Evolutionary conservation across 1,140 invertebrate species (phyloP).

Genomic region (Bombyx mandarina): DNA sequence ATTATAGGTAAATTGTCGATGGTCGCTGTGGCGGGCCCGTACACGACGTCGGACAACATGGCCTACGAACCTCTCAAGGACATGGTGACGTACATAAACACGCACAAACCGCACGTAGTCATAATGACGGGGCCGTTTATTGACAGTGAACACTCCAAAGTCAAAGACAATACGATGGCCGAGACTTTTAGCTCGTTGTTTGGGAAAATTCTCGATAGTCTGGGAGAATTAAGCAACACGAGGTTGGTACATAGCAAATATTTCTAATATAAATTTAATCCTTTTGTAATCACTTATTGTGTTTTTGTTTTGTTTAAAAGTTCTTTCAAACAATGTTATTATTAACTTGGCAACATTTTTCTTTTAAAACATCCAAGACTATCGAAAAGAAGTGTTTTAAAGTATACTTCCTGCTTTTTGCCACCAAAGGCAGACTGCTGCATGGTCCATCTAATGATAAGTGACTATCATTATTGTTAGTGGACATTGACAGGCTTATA

Average conservation of each 20-base stretch:
- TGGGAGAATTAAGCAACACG: conserved; percentile 36
- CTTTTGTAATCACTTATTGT: too few species aligned
- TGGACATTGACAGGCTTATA: too few species aligned
- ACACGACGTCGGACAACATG: conserved; percentile 82
- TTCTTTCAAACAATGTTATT: too few species aligned
- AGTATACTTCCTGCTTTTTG: too few species aligned
- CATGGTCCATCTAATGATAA: too few species aligned
- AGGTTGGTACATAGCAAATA: conserved; percentile 24
- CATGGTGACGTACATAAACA: conserved; percentile 77
- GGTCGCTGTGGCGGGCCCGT: conserved; percentile 86
- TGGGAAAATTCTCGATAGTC: conserved; percentile 74
- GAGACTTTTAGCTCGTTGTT: conserved; percentile 82
- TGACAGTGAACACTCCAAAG: conserved; percentile 76
- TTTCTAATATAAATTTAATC: too few species aligned
- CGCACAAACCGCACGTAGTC: conserved; percentile 83
- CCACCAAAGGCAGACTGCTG: too few species aligned
- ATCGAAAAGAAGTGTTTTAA: too few species aligned
- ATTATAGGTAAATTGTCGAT: conserved; percentile 75
- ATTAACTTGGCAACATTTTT: too few species aligned
- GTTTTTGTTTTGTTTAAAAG: too few species aligned
- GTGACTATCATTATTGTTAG: too few species aligned
- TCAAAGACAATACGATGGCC: conserved; percentile 72
- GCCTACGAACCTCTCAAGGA: conserved; percentile 86
- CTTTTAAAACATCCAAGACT: too few species aligned
- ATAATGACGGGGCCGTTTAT: conserved; percentile 89